phyloP scores from a whole-genome alignment of 2,113 vertebrate genomes.

The Oncorhynchus clarkii region DNA sequence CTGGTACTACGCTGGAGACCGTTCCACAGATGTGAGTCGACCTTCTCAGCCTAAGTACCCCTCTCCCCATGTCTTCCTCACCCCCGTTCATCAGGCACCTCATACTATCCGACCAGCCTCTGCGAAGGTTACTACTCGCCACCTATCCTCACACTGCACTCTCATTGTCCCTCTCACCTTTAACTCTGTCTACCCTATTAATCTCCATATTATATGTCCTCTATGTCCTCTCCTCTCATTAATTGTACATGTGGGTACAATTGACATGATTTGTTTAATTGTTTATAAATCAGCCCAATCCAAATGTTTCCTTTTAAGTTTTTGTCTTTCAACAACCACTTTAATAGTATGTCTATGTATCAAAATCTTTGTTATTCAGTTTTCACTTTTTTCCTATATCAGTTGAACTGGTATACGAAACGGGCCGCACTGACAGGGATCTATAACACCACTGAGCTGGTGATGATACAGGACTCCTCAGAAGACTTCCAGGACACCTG shows the following conservation, averaged over 20 bases:
- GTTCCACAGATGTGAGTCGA: conserved; percentile 93
- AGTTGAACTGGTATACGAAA: conserved; percentile 96
- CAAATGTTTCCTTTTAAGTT: background rate
- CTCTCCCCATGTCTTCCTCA: conserved; percentile 43
- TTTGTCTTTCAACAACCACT: no score
- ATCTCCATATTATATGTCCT: background rate
- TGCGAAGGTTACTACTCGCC: conserved; percentile 37
- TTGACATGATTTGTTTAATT: background rate
- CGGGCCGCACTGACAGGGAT: conserved; percentile 87
- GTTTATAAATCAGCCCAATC: background rate
- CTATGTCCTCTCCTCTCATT: background rate
- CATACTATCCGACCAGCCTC: conserved; percentile 45
- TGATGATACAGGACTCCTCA: conserved; percentile 95
- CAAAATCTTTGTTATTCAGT: background rate
- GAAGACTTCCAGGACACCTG: conserved; percentile 91
- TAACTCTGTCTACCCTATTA: background rate
- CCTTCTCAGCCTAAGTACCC: conserved; percentile 26
- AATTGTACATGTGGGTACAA: background rate
- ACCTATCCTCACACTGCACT: background rate
- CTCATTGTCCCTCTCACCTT: background rate
- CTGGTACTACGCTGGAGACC: conserved; percentile 93
- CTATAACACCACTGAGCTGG: conserved; percentile 93
- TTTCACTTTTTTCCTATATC: background rate
- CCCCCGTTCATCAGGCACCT: conserved; percentile 50
- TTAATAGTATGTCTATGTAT: background rate